phyloP scores from a whole-genome alignment of 2,888 invertebrate species.

The Podabrus alpinus region DNA sequence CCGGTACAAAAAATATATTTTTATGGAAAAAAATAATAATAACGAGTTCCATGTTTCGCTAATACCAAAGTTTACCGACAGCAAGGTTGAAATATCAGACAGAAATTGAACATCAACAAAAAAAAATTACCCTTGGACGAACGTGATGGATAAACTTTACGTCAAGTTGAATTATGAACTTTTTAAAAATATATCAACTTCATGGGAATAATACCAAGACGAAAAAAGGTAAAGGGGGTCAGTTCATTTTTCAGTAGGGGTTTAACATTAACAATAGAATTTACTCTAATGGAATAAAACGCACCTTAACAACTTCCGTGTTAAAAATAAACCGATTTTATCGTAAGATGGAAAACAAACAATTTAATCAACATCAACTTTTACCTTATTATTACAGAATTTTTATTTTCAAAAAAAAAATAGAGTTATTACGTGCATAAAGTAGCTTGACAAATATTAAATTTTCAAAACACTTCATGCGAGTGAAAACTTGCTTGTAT shows the following conservation, averaged over 20 bases:
- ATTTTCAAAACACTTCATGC: not conserved
- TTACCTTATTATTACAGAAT: not conserved
- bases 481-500: not conserved
- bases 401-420: not conserved
- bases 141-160: not conserved
- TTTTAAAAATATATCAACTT: not conserved
- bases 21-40: not conserved
- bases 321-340: too few relatives aligned
- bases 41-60: not conserved
- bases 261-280: not conserved
- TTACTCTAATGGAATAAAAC: not conserved
- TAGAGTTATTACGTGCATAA: not conserved
- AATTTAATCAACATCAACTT: not conserved
- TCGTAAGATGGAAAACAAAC: too few relatives aligned
- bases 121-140: constrained; percentile 1
- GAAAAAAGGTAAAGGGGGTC: not conserved
- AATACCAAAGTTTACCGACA: not conserved
- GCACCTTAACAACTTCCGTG: too few relatives aligned
- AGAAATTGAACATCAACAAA: not conserved
- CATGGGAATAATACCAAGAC: not conserved
- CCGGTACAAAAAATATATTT: not conserved
- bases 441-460: not conserved
- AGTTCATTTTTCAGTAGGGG: not conserved
- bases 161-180: not conserved
- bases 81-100: not conserved